phyloP scores from a whole-genome alignment of 2,888 invertebrate genomes.

The Ophion ellenae region DNA sequence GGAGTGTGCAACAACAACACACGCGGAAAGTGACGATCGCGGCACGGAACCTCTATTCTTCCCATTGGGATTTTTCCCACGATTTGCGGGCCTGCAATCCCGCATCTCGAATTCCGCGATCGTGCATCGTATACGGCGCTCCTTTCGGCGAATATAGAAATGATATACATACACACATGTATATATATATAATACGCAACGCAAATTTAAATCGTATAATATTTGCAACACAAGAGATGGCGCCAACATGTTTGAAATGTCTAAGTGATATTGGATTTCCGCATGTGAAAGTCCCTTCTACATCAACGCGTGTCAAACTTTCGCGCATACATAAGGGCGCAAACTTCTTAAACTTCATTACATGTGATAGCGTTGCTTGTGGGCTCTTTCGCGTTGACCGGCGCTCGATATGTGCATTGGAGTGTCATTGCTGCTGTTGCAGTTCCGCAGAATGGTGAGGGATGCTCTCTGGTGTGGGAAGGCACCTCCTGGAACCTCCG shows the following conservation, averaged over 20 bases:
- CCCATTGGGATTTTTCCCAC: no score
- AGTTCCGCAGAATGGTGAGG: background rate
- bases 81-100: no score
- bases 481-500: conserved; percentile 8
- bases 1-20: no score
- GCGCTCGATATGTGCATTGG: conserved; percentile 10
- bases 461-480: background rate
- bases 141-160: conserved; percentile 29
- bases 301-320: background rate
- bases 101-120: no score
- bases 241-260: conserved; percentile 65
- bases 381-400: background rate
- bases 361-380: background rate
- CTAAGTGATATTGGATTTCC: conserved; percentile 71
- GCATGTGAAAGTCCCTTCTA: conserved; percentile 8
- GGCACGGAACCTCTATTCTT: no score
- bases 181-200: background rate
- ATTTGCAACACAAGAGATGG: conserved; percentile 37
- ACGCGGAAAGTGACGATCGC: no score
- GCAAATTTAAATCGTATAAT: conserved; percentile 36
- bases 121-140: background rate
- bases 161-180: conserved; percentile 50
- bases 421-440: conserved; percentile 19
- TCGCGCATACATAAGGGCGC: background rate
- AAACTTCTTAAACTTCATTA: background rate